Conservation (phyloP, 2,113 vertebrate species). For the Zapornia atra region DNA sequence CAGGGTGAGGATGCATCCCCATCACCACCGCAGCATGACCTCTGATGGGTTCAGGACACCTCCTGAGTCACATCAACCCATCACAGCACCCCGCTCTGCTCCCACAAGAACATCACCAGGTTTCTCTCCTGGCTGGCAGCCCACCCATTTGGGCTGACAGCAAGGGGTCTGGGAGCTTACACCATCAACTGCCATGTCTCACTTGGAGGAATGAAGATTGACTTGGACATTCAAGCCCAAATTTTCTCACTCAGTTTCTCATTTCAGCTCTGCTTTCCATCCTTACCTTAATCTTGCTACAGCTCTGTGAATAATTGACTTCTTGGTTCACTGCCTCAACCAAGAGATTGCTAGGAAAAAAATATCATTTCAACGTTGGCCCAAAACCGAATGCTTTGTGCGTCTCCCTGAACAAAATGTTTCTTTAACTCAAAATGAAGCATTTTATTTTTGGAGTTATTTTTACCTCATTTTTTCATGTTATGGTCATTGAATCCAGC, state of each 20-base stretch:
- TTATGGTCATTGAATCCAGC: constrained; percentile 33
- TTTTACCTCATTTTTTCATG: constrained; percentile 61
- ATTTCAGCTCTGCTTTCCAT: constrained; percentile 11
- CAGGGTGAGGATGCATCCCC: rapidly evolving
- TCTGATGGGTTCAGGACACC: rapidly evolving
- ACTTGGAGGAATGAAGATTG: not conserved
- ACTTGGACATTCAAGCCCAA: not conserved
- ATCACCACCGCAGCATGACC: not conserved
- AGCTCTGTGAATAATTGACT: constrained; percentile 53
- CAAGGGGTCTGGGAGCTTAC: not conserved
- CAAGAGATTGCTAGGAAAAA: constrained; percentile 50
- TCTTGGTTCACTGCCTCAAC: constrained; percentile 63
- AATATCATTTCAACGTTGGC: constrained; percentile 24
- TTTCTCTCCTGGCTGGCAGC: not conserved
- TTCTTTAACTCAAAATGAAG: constrained; percentile 52
- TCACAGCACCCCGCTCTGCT: not conserved
- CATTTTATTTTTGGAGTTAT: constrained; percentile 27
- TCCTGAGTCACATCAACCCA: not conserved
- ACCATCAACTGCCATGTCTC: not conserved
- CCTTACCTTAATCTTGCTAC: constrained; percentile 48
- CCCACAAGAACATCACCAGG: not conserved
- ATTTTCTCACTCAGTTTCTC: constrained; percentile 12
- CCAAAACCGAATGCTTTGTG: constrained; percentile 27
- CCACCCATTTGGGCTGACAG: rapidly evolving
- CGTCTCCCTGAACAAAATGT: constrained; percentile 2